Conservation (phyloP, 2,113 vertebrate genomes). For the Hiodon alosoides region DNA sequence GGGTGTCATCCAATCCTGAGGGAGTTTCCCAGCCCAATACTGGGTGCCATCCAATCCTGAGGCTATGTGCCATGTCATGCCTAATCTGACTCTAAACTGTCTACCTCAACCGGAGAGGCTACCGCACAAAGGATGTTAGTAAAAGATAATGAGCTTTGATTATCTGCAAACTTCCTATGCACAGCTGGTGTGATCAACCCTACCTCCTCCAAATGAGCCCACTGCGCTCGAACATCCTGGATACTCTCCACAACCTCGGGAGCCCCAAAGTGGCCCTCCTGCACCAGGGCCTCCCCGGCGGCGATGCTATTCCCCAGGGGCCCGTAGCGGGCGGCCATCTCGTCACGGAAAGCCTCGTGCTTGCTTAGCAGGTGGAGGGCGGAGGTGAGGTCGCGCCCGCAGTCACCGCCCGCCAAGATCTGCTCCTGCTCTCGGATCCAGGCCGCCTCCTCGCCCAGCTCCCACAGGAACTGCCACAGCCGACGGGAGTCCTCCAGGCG, state of each 20-base stretch:
- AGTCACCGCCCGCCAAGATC: conserved; percentile 75
- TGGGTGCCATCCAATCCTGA: too few species aligned
- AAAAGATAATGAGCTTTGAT: too few species aligned
- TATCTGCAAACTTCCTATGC: too few species aligned
- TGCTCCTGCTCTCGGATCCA: conserved; percentile 89
- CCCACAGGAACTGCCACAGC: conserved; percentile 88
- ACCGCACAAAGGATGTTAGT: too few species aligned
- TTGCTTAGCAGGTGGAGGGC: conserved; percentile 80
- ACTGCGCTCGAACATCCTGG: conserved; percentile 71
- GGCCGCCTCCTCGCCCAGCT: conserved; percentile 80
- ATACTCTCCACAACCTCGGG: conserved; percentile 64
- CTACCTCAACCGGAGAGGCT: too few species aligned
- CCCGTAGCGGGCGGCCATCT: conserved; percentile 82
- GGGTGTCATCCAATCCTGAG: not conserved
- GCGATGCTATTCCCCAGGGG: conserved; percentile 75
- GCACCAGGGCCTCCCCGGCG: conserved; percentile 68
- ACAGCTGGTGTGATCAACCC: not conserved
- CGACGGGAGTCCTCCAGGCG: conserved; percentile 78
- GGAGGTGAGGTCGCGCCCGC: conserved; percentile 76
- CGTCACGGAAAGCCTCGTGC: conserved; percentile 78
- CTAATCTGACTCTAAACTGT: too few species aligned
- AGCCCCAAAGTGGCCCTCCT: conserved; percentile 73
- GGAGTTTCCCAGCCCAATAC: not conserved
- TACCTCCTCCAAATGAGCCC: conserved; percentile 74
- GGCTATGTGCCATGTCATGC: too few species aligned